Base-by-base conservation (phyloP, 1,140 invertebrate species). In the Eubasilissa regina region DNA sequence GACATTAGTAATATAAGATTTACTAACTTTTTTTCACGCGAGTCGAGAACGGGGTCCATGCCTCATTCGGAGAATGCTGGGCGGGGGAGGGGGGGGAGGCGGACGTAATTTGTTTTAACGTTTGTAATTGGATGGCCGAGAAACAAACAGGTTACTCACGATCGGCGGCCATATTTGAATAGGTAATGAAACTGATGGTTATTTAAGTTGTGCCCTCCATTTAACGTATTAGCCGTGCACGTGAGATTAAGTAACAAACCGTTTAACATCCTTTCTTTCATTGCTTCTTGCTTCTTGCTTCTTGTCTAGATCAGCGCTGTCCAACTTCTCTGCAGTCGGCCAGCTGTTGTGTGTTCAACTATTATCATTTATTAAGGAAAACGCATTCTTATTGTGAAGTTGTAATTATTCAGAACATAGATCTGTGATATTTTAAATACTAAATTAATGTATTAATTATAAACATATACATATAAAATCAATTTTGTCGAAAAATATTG, bases 91-190 rank as follows among this genome's bases (percentile, higher is more conserved):
- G 15, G 64, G n/a, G 64, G 13, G 68, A 13, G 45, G 68, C 13
- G 47, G 62, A 19, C 62, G 55, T 73, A 72, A 80, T 80, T 80
- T 80, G 79, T 80, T 72, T 77, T 70, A 70, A 77, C 74, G 60
- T 77, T 43, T 75, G 66, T 80, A 80, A 80, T 80, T 80, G 75
- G 75, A 72, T 60, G 79, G 68, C 53, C 48, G 74, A 79, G 68
- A 75, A 75, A 79, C 78, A 74, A 75, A 79, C 78, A 79, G 78
- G 77, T 79, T 66, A n/a, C 51, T 75, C 72, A 75, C 72, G 48
- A 56, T 21, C 58, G 60, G 55, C 78, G 47, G 79, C 79, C 79
- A 80, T 80, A 73, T 77, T 80, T 80, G 74, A 80, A 80, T 80
- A 80, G 64, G 47, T 80, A 77, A 80, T 80, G 79, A 80, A 77